These are phyloP conservation scores for Virgularia gustaviana DNA, from an alignment of 92 coral and sea anemone species.

Conservation along the genomic window DNA sequence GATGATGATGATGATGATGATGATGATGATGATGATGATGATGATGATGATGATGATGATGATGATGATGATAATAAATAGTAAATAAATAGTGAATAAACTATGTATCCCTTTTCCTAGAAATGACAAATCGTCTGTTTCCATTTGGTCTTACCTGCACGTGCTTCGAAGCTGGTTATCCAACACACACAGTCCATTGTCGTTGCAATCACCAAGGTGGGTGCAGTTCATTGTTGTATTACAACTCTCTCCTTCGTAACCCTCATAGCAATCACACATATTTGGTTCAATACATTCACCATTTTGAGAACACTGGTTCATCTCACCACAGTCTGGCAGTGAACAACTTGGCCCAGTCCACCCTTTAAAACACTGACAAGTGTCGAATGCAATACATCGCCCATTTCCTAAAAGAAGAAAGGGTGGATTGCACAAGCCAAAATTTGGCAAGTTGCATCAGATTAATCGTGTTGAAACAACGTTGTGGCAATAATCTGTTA, in stretches of 20 bases:
- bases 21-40: too few relatives aligned
- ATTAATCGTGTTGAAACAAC: too few relatives aligned
- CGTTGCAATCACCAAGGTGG: conserved; percentile 53
- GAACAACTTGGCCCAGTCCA: conserved; percentile 70
- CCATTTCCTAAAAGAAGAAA: conserved; percentile 48
- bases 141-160: conserved; percentile 69
- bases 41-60: too few relatives aligned
- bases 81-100: too few relatives aligned
- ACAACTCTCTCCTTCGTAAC: conserved; percentile 52
- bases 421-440: too few relatives aligned
- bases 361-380: conserved; percentile 51
- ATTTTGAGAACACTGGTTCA: conserved; percentile 53
- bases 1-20: too few relatives aligned
- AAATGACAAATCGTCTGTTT: too few relatives aligned
- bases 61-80: too few relatives aligned
- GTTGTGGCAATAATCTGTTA: too few relatives aligned
- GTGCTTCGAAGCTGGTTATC: conserved; percentile 22
- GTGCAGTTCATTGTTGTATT: conserved; percentile 46
- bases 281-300: conserved; percentile 58
- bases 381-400: conserved; percentile 51
- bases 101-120: too few relatives aligned
- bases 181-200: conserved; percentile 52
- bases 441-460: too few relatives aligned
- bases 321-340: conserved; percentile 50
- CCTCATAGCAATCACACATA: conserved; percentile 61